Conservation (phyloP, 2,797 vertebrate species). For the Melanogrammus aeglefinus region DNA sequence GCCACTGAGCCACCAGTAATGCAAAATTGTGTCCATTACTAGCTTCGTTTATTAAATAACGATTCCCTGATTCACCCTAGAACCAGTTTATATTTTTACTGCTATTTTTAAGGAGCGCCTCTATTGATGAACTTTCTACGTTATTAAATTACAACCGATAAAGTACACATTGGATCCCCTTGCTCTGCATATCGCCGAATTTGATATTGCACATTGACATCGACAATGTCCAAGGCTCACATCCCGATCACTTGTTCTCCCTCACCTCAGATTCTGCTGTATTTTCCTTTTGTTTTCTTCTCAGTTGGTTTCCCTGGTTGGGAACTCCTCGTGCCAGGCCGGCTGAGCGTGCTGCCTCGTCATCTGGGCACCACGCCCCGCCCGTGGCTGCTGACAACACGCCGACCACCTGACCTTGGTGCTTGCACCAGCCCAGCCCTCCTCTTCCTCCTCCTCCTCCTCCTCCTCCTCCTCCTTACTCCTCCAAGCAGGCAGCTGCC, state of each 20-base stretch:
- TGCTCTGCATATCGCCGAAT: constrained; percentile 8
- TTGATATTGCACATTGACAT: neutral
- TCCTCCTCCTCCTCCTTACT: neutral
- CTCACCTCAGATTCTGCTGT: constrained; percentile 5
- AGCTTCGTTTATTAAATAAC: constrained; percentile 11
- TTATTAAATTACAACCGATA: constrained; percentile 11
- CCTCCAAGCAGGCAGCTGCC: constrained; percentile 8
- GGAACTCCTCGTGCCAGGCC: constrained; percentile 64
- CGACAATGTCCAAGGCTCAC: constrained; percentile 37
- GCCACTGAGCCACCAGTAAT: constrained; percentile 31
- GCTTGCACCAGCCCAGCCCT: constrained; percentile 54
- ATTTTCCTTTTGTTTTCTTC: constrained; percentile 10
- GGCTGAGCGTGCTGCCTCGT: constrained; percentile 66
- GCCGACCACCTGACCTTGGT: constrained; percentile 69
- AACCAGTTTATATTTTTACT: constrained; percentile 14
- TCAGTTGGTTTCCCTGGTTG: constrained; percentile 50
- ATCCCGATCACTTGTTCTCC: constrained; percentile 31
- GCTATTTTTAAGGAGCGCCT: neutral
- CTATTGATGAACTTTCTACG: constrained; percentile 20
- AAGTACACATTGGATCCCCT: constrained; percentile 26
- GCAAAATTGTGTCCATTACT: constrained; percentile 34
- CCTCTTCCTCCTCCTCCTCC: neutral
- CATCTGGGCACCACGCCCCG: constrained; percentile 70
- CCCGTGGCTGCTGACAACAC: constrained; percentile 52
- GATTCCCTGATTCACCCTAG: constrained; percentile 10